Conservation (phyloP, 2,888 invertebrate genomes). For the Drosophila anomalipes region DNA sequence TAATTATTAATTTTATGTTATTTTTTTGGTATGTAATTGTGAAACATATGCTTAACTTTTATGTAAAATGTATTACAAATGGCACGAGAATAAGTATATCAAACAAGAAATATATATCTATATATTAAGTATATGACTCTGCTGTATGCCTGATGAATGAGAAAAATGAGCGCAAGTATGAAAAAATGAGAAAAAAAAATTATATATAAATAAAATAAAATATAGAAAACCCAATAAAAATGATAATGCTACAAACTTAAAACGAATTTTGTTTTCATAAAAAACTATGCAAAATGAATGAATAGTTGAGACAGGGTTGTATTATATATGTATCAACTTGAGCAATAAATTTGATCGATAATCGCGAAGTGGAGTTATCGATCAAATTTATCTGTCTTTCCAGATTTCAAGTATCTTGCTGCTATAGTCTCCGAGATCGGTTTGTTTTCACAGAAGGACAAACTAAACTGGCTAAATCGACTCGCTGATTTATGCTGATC, state of each 20-base stretch:
- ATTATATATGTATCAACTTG: background rate
- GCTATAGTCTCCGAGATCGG: background rate
- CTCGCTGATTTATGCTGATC: background rate
- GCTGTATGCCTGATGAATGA: constrained; percentile 59
- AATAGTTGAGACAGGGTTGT: background rate
- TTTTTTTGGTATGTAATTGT: constrained; percentile 45
- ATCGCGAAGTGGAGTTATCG: background rate
- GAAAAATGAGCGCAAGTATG: constrained; percentile 53
- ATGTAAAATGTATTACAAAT: constrained; percentile 65
- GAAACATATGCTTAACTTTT: constrained; percentile 49
- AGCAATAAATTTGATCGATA: background rate
- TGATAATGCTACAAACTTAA: constrained; percentile 62
- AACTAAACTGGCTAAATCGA: background rate
- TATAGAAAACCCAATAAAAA: constrained; percentile 67
- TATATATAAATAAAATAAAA: constrained; percentile 41
- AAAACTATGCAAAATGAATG: background rate
- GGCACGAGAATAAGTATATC: constrained; percentile 39
- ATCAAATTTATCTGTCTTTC: accelerated
- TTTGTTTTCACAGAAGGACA: background rate
- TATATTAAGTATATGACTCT: constrained; percentile 28
- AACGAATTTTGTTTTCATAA: background rate
- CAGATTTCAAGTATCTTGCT: background rate
- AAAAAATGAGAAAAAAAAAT: constrained; percentile 44
- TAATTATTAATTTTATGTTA: constrained; percentile 24
- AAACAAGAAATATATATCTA: constrained; percentile 10